Conservation (phyloP, 1,140 invertebrate species). For the Cydia splendana region DNA sequence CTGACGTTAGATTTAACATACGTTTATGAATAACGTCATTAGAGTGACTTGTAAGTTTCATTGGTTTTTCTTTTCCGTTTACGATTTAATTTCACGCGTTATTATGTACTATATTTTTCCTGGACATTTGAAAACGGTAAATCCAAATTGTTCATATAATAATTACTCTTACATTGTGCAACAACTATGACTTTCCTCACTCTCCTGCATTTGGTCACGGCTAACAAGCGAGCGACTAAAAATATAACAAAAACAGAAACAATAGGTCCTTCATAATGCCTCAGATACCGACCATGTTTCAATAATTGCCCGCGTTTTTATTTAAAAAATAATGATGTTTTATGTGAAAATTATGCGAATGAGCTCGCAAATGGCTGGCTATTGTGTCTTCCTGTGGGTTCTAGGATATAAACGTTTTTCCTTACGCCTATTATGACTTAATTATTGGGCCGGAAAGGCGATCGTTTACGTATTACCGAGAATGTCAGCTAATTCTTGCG, state of each 20-base stretch:
- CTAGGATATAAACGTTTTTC: not conserved
- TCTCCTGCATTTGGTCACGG: not conserved
- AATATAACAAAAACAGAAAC: slow-evolving; percentile 37
- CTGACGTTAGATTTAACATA: too few relatives aligned
- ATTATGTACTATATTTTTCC: not conserved
- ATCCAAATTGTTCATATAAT: not conserved
- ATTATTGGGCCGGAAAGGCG: slow-evolving; percentile 34
- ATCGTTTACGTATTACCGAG: slow-evolving; percentile 45
- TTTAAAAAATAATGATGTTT: slow-evolving; percentile 42
- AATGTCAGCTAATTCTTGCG: slow-evolving; percentile 34
- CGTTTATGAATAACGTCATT: too few relatives aligned
- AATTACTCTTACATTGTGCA: not conserved
- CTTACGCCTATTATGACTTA: slow-evolving; percentile 39
- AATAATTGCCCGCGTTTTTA: slow-evolving; percentile 39
- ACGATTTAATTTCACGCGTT: too few relatives aligned
- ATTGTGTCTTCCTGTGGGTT: not conserved
- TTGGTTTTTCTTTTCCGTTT: too few relatives aligned
- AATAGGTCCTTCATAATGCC: slow-evolving; percentile 30
- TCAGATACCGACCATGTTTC: slow-evolving; percentile 10
- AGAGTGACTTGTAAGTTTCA: too few relatives aligned
- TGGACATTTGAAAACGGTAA: not conserved
- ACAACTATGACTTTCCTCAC: not conserved
- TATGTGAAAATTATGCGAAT: slow-evolving; percentile 48
- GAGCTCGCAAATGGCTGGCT: slow-evolving; percentile 39
- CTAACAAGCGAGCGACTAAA: not conserved